These are phyloP conservation scores for Drosophila acutilabella DNA, from an alignment of 2,888 invertebrate genomes.

Conservation along the genomic window DNA sequence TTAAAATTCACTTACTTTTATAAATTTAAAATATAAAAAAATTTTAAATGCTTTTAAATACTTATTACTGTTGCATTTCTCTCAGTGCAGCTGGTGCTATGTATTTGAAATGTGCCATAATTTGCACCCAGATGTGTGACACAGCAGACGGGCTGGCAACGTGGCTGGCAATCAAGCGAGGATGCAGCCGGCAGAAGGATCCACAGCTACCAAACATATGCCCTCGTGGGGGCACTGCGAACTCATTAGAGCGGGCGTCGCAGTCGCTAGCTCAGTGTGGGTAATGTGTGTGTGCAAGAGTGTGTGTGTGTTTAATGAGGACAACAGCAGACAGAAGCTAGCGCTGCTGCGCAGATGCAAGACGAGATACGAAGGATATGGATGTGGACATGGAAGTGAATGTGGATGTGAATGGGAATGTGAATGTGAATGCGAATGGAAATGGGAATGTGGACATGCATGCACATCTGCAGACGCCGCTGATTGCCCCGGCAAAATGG, in stretches of 20 bases:
- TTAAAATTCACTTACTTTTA: too few species aligned
- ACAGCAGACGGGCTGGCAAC: constrained; percentile 60
- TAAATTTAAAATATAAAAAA: too few species aligned
- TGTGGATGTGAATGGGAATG: constrained; percentile 24
- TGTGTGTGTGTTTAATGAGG: constrained; percentile 67
- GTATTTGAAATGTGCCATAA: constrained; percentile 79
- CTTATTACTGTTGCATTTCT: constrained; percentile 2
- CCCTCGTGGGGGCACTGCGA: constrained; percentile 61
- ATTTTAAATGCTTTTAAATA: too few species aligned
- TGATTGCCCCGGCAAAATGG: constrained; percentile 65
- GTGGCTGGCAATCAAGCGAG: constrained; percentile 71
- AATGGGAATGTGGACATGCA: constrained; percentile 44
- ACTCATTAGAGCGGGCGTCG: constrained; percentile 79
- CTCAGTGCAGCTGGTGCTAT: constrained; percentile 54
- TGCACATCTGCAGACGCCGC: constrained; percentile 76
- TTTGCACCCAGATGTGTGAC: constrained; percentile 81
- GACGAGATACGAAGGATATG: constrained; percentile 60
- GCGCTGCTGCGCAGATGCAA: constrained; percentile 59
- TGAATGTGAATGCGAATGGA: constrained; percentile 4
- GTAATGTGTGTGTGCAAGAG: constrained; percentile 26
- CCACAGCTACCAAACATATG: constrained; percentile 61
- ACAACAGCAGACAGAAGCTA: constrained; percentile 54
- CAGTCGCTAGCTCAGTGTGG: constrained; percentile 22
- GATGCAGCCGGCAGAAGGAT: constrained; percentile 42
- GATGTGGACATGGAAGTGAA: constrained; percentile 18